Percentiles rank a stretch among this genome's conserved stretches.
phyloP scores from a whole-genome alignment of 2,888 invertebrate species.

The Ferrisia virgata region DNA sequence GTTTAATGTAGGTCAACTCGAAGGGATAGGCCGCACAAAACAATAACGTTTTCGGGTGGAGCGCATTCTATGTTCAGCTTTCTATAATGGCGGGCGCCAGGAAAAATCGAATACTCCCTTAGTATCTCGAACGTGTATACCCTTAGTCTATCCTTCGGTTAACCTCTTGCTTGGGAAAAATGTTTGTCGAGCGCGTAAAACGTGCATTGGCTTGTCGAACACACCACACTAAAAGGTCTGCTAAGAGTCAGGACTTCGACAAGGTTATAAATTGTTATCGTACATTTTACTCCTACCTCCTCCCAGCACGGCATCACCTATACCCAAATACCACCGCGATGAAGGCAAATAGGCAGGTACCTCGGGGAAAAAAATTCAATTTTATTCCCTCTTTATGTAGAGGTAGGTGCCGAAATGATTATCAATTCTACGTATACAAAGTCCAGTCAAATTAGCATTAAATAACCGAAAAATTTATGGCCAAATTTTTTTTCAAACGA shows the following conservation, averaged over 20 bases:
- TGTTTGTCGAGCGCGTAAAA: conserved; percentile 18
- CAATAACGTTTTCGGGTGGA: conserved; percentile 15
- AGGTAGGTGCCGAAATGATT: no score
- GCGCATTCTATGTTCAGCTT: conserved; percentile 39
- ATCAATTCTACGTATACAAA: no score
- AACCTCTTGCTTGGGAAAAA: conserved; percentile 26
- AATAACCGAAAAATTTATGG: no score
- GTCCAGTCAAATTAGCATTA: no score
- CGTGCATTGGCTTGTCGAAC: conserved; percentile 26
- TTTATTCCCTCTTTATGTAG: background rate
- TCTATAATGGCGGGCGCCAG: conserved; percentile 42
- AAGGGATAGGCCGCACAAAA: conserved; percentile 27
- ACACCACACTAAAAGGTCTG: conserved; percentile 10
- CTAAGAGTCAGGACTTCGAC: conserved; percentile 10
- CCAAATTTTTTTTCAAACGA: no score
- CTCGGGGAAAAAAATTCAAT: background rate
- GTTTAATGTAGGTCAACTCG: conserved; percentile 43
- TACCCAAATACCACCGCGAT: background rate
- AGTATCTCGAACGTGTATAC: conserved; percentile 38
- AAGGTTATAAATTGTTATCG: conserved; percentile 5
- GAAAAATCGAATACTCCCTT: conserved; percentile 42
- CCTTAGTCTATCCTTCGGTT: conserved; percentile 31
- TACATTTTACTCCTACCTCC: background rate
- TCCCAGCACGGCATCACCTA: background rate
- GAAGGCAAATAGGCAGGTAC: background rate